Percentiles rank a stretch among this genome's conserved stretches.
Evolutionary conservation across 2,113 vertebrate genomes (phyloP).

Genomic region (Sprattus sprattus): DNA sequence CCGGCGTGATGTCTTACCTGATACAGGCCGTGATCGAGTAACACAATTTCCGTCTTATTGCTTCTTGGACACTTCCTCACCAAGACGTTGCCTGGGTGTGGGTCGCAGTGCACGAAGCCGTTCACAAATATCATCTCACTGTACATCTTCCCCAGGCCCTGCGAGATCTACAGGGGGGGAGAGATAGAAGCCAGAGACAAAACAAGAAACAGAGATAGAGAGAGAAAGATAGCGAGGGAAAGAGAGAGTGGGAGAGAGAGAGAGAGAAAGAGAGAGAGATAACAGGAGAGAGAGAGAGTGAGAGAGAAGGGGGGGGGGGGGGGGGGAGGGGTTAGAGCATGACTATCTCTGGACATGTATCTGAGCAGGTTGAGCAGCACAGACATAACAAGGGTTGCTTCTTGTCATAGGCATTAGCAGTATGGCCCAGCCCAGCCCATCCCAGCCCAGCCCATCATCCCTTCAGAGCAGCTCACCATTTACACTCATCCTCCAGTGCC

Average conservation of each 20-base stretch:
- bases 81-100: constrained; percentile 91
- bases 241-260: not conserved
- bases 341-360: constrained; percentile 1
- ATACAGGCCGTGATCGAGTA: constrained; percentile 95
- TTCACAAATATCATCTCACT: constrained; percentile 98
- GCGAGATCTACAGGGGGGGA: constrained; percentile 79
- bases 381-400: not conserved
- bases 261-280: not conserved
- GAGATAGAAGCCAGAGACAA: not conserved
- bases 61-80: constrained; percentile 79
- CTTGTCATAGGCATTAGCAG: not conserved
- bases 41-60: constrained; percentile 80
- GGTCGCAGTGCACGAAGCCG: constrained; percentile 96
- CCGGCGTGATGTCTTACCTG: constrained; percentile 76
- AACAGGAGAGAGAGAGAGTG: not conserved
- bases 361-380: not conserved
- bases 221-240: not conserved
- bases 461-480: not conserved
- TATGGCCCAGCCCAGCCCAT: not conserved
- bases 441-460: not conserved
- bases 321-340: not conserved
- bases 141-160: constrained; percentile 88
- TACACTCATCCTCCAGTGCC: not conserved
- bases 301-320: not conserved
- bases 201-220: not conserved